Conservation (phyloP, 1,140 invertebrate species). For the Bacillus rossius region DNA sequence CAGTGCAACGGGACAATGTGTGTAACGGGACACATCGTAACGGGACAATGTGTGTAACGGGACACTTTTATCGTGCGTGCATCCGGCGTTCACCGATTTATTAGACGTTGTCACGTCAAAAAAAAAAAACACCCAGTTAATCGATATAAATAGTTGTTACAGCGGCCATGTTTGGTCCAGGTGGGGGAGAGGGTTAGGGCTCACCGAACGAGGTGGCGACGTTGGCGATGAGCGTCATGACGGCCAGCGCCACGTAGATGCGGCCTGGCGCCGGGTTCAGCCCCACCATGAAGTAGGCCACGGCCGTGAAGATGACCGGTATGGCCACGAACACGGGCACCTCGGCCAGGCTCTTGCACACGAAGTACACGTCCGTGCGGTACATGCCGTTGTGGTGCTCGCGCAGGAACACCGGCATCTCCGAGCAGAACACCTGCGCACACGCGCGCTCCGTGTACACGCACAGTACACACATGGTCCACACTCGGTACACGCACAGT, state of each 20-base stretch:
- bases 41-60: no score
- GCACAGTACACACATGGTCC: no score
- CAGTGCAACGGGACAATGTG: no score
- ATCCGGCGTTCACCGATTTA: no score
- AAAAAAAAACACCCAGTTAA: no score
- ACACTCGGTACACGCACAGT: no score
- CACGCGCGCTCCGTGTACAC: no score
- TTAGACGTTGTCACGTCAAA: no score
- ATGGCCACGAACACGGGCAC: constrained; percentile 74
- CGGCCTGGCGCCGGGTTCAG: constrained; percentile 62
- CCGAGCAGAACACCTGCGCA: constrained; percentile 83
- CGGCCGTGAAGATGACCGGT: constrained; percentile 75
- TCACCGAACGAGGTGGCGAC: constrained; percentile 89
- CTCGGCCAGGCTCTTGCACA: constrained; percentile 87
- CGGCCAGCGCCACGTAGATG: constrained; percentile 67
- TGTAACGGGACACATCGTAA: no score
- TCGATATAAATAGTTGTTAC: no score
- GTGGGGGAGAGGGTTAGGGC: constrained; percentile 16
- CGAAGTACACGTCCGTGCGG: constrained; percentile 86
- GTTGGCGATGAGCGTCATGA: constrained; percentile 81
- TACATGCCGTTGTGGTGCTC: constrained; percentile 93
- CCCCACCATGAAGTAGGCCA: constrained; percentile 86
- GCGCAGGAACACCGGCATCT: constrained; percentile 86
- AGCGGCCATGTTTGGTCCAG: no score
- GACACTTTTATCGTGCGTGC: no score